A percentile compares a stretch with the other conserved stretches of the same genome.
phyloP scores from a whole-genome alignment of 2,113 vertebrate genomes.

The Morphnarchus princeps region DNA sequence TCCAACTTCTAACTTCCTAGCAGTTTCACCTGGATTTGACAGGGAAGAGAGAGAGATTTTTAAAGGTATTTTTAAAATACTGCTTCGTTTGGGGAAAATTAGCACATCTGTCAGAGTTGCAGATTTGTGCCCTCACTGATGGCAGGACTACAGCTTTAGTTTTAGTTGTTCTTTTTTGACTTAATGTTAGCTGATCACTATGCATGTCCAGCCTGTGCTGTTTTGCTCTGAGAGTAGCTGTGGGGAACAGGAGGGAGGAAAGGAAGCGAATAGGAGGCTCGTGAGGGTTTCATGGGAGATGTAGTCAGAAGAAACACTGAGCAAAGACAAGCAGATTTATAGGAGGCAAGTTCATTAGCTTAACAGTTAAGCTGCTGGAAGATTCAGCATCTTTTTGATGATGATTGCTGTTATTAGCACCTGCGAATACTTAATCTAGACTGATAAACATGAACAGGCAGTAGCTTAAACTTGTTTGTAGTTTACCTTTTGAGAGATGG shows the following conservation, averaged over 20 bases:
- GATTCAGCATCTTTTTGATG: neutral
- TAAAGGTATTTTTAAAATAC: neutral
- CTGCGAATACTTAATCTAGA: neutral
- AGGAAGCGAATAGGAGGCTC: neutral
- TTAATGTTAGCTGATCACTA: neutral
- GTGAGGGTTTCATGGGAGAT: neutral
- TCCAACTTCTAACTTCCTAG: neutral
- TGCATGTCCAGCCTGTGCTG: neutral
- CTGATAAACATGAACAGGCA: neutral
- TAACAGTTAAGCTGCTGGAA: neutral
- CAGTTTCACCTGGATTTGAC: neutral
- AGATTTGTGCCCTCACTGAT: neutral
- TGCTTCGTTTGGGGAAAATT: neutral
- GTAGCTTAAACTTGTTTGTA: neutral
- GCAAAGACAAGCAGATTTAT: neutral
- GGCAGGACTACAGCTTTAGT: neutral
- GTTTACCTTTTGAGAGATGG: neutral
- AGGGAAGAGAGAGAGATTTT: neutral
- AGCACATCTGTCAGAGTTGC: neutral
- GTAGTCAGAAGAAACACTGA: neutral
- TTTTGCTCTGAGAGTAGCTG: neutral
- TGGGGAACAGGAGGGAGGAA: neutral
- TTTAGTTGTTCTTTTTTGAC: neutral
- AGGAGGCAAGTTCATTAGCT: neutral
- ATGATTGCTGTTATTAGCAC: neutral